Base-by-base conservation (phyloP, 2,113 vertebrate genomes). In the Oceanites oceanicus region DNA sequence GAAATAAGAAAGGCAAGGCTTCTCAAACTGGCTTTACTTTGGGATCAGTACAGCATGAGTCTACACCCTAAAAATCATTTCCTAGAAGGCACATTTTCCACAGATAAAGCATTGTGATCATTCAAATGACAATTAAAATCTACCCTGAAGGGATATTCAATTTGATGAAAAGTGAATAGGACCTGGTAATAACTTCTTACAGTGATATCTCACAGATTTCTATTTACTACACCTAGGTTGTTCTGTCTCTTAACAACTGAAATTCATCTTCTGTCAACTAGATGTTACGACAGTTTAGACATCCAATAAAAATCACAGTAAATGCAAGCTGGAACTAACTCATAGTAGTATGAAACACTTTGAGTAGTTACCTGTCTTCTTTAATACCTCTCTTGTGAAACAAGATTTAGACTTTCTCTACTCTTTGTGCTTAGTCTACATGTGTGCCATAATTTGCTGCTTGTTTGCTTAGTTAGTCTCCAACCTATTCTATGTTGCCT, bases 401-500 rank as follows among this genome's bases (percentile, higher is more conserved):
- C 9, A 74, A 84, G 18, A 73, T 89, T 83, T 91, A 40, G 27
- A 76, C 38, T 77, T 88, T 65, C 22, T 88, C 6, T 86, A 12
- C n/a, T 66, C 18, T 76, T 73, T 1, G 2, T 18, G 3, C 9
- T 70, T 70, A 65, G 23, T 34, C 23, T 59, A 14, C 26, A 50
- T 8, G 1, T 22, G 3, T 55, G 17, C 11, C 26, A 4, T 66
- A 27, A 44, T 62, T 85, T 77, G 4, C 18, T 83, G 21, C 6
- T 65, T 78, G 14, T 62, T 93, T 53, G 6, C 11, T 40, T 47
- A 47, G 36, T 45, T 79, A 36, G 4, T 47, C 18, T 76, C 15
- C 49, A 55, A 38, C 4, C 5, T 63, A 53, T 19, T 86, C 26
- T 63, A 5, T 42, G 32, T 27, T 2, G 0, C 6, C 3, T 2